Base-by-base conservation (phyloP, 2,888 invertebrate species). In the Drosophila limbata region DNA sequence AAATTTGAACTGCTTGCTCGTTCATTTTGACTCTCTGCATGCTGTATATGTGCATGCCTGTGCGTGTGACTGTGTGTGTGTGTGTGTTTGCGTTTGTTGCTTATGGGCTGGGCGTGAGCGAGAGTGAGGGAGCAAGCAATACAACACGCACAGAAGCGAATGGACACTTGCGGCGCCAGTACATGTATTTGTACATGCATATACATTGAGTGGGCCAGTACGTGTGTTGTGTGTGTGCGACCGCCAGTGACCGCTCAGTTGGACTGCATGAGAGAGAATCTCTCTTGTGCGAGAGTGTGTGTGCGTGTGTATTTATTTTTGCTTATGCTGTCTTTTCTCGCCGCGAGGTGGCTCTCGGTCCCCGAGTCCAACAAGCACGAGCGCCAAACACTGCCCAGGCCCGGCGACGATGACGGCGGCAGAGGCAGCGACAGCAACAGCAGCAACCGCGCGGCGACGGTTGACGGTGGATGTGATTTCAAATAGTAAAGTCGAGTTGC, bases 401-500 rank as follows among this genome's bases (percentile, higher is more conserved):
- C 37, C 65, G 56, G 42, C 51, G 39, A 52, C 40, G 15, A 19
- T 45, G 53, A 10, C 47, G 40, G 52, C 67, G 53, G 55, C 67
- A 37, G 64, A 61, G 35, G 51, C 55, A 52, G 75, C 53, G 17
- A 45, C 66, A 35, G 61, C 50, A 40, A 8, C 59, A 47, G 50
- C 73, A 68, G 68, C 64, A 53, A 65, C 67, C 48, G 82, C 82
- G 73, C 82, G 62, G 59, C 82, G 69, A 69, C 77, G 67, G 45
- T 51, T 42, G 63, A 56, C 67, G 47, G 35, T 74, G 80, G 73
- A 73, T 85, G 84, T 84, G 84, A 85, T 84, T 84, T 84, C 78
- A 85, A 85, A 88, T 69, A 82, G 82, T 73, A 75, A 79, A 79
- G 73, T 82, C 73, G 84, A 85, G 73, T 88, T 88, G 86, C 83